Conservation (phyloP, 2,113 vertebrate genomes). For the Anarhynchus alexandrinus region DNA sequence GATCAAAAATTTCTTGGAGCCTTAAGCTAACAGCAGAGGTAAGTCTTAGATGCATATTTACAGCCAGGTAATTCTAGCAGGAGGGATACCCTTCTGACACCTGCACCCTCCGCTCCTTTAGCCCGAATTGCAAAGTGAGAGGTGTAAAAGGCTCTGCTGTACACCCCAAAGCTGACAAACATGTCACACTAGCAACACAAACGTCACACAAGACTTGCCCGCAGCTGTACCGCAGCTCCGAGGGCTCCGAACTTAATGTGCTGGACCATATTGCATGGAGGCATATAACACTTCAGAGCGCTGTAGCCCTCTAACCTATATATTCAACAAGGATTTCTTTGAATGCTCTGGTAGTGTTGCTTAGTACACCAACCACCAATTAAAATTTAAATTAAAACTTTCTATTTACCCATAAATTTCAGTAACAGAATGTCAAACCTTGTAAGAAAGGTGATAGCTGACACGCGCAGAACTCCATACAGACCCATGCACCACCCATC, state of each 20-base stretch:
- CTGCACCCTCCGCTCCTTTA: background rate
- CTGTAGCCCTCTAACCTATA: background rate
- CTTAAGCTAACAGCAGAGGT: background rate
- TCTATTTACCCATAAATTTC: background rate
- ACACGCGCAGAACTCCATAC: background rate
- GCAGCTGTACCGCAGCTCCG: background rate
- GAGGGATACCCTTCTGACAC: background rate
- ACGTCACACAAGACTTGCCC: accelerated
- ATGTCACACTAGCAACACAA: background rate
- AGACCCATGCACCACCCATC: too few species aligned
- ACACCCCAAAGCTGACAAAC: background rate
- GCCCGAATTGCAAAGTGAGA: background rate
- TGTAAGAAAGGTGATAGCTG: background rate
- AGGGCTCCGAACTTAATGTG: background rate
- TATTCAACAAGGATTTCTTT: background rate
- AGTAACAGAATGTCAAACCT: background rate
- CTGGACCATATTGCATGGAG: too few species aligned
- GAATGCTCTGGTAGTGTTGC: background rate
- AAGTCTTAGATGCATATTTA: background rate
- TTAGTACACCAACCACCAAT: background rate
- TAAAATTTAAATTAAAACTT: background rate
- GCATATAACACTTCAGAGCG: accelerated
- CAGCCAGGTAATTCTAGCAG: background rate
- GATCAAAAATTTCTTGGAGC: background rate
- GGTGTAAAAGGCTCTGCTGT: background rate